These are phyloP conservation scores for Psammodynastes pulverulentus DNA, from an alignment of 2,113 vertebrate genomes.

Conservation along the genomic window DNA sequence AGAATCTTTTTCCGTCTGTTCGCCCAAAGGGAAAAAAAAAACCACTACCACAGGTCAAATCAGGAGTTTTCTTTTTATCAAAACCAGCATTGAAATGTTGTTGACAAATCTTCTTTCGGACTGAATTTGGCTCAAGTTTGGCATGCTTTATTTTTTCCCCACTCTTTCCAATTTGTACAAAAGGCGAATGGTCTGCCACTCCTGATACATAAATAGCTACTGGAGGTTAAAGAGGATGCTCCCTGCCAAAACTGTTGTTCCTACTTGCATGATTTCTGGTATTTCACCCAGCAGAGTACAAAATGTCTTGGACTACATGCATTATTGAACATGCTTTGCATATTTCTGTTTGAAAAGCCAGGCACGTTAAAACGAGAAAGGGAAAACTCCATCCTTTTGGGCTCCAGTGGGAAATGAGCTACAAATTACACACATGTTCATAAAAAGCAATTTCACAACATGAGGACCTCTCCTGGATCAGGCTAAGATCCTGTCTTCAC, in stretches of 20 bases:
- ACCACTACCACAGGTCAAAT: neutral
- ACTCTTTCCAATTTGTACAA: conserved; percentile 29
- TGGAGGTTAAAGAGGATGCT: neutral
- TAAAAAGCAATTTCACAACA: neutral
- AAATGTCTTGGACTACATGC: conserved; percentile 19
- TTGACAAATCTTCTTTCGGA: conserved; percentile 52
- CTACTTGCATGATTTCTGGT: conserved; percentile 23
- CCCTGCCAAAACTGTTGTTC: conserved; percentile 6
- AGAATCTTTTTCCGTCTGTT: conserved; percentile 42
- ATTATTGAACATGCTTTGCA: neutral
- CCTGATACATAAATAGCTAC: conserved; percentile 32
- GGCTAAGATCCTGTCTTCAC: neutral
- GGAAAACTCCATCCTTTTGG: neutral
- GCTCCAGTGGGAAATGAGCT: neutral
- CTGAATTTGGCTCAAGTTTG: conserved; percentile 5
- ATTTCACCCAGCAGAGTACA: conserved; percentile 22
- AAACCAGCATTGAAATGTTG: conserved; percentile 30
- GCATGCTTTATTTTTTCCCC: conserved; percentile 35
- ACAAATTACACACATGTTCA: neutral
- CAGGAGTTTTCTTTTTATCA: conserved; percentile 24
- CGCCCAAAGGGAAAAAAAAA: conserved; percentile 17
- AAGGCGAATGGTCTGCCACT: conserved; percentile 38
- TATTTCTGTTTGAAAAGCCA: neutral
- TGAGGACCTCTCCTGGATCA: neutral
- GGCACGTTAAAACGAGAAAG: neutral